phyloP scores from a whole-genome alignment of 1,140 invertebrate genomes.

The Eumeta japonica region DNA sequence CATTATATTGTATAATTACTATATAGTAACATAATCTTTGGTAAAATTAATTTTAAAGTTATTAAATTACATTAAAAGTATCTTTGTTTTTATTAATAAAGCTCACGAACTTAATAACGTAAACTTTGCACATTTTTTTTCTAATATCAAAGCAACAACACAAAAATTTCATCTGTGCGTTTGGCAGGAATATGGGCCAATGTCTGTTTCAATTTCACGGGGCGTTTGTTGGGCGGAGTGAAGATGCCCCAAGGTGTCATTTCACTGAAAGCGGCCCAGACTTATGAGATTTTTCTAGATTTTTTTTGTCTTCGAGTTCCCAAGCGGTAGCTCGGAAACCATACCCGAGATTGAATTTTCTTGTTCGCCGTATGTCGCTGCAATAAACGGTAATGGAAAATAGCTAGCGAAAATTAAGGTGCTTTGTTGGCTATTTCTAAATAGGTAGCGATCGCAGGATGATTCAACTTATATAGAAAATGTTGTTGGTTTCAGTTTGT shows the following conservation, averaged over 20 bases:
- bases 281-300: conserved; percentile 26
- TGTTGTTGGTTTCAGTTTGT: no score
- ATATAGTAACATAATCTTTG: no score
- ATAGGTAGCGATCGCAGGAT: neutral
- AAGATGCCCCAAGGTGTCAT: conserved; percentile 52
- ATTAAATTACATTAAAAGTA: no score
- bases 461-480: neutral
- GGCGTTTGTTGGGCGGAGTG: conserved; percentile 40
- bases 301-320: no score
- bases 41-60: no score
- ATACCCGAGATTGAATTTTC: neutral
- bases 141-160: neutral
- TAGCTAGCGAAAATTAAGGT: neutral
- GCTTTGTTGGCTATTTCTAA: neutral
- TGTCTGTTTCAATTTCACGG: conserved; percentile 51
- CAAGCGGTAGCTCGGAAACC: no score
- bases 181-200: conserved; percentile 10
- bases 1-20: no score
- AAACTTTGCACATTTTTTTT: no score
- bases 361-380: neutral
- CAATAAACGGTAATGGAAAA: neutral
- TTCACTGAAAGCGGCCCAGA: conserved; percentile 30
- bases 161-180: neutral
- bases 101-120: no score
- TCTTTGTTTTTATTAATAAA: no score